Evolutionary conservation across 2,113 vertebrate genomes (phyloP).

Genomic region (Melanocharis versteri): DNA sequence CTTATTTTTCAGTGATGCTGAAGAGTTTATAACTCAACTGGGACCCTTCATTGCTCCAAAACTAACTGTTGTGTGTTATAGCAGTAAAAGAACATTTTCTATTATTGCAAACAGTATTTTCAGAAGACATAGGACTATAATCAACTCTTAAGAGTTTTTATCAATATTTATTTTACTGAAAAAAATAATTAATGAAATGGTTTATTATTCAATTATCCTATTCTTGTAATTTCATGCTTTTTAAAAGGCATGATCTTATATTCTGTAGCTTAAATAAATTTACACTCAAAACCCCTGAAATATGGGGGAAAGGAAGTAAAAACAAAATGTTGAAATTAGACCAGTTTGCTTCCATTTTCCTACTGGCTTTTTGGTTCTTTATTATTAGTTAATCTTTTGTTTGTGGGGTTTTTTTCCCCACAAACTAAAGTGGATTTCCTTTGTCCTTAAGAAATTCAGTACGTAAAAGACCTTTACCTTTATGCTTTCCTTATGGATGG

Average conservation of each 20-base stretch:
- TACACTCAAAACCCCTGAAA: neutral
- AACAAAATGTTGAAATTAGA: neutral
- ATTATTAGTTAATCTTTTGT: neutral
- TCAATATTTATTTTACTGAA: neutral
- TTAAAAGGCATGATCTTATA: neutral
- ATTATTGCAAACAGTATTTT: neutral
- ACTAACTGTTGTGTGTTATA: neutral
- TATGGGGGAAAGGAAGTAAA: neutral
- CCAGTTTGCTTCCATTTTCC: neutral
- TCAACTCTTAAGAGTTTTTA: neutral
- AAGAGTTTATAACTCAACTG: neutral
- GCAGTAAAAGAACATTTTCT: neutral
- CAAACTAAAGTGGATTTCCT: neutral
- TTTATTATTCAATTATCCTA: neutral
- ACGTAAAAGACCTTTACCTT: neutral
- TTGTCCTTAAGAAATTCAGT: neutral
- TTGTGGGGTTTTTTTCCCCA: accelerated
- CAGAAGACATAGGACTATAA: neutral
- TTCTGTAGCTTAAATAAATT: neutral
- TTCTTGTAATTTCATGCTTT: neutral
- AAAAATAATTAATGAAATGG: neutral
- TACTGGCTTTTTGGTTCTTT: neutral
- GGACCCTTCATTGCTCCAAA: neutral
- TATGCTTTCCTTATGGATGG: neutral
- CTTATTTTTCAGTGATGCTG: neutral